phyloP scores from a whole-genome alignment of 2,113 vertebrate species.

The Semnornis frantzii region DNA sequence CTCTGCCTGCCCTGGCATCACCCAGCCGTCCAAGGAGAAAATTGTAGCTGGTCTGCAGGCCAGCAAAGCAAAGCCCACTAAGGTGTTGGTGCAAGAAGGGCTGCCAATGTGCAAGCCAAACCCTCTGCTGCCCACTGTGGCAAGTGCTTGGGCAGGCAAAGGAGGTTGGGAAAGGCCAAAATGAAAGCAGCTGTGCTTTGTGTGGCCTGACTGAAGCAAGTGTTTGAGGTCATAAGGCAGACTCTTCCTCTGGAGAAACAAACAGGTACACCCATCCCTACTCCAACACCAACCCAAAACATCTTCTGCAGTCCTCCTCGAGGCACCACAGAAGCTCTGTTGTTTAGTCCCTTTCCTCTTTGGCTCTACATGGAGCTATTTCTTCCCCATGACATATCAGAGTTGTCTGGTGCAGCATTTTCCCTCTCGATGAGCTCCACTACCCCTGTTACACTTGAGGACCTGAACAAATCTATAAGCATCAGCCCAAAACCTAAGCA shows the following conservation, averaged over 20 bases:
- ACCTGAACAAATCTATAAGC: neutral
- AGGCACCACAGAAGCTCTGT: neutral
- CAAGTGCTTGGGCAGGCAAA: neutral
- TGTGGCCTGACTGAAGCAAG: neutral
- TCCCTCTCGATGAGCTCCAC: neutral
- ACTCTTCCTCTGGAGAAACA: neutral
- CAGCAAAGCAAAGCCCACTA: neutral
- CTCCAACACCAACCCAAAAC: neutral
- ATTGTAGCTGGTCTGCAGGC: neutral
- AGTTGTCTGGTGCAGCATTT: neutral
- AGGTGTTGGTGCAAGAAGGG: neutral
- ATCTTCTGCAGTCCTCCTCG: neutral
- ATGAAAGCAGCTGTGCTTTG: neutral
- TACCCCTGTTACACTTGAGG: fast-evolving
- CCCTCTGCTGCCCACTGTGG: neutral
- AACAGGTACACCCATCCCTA: neutral
- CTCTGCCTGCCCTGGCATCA: neutral
- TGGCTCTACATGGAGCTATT: neutral
- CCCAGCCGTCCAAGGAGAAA: neutral
- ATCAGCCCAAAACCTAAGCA: neutral
- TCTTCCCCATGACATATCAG: neutral
- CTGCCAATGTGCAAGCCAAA: neutral
- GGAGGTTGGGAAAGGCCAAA: neutral
- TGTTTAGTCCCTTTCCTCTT: neutral
- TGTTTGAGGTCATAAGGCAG: neutral